These are phyloP conservation scores for Emmelina monodactyla DNA, from an alignment of 2,888 invertebrate genomes.

Conservation along the genomic window DNA sequence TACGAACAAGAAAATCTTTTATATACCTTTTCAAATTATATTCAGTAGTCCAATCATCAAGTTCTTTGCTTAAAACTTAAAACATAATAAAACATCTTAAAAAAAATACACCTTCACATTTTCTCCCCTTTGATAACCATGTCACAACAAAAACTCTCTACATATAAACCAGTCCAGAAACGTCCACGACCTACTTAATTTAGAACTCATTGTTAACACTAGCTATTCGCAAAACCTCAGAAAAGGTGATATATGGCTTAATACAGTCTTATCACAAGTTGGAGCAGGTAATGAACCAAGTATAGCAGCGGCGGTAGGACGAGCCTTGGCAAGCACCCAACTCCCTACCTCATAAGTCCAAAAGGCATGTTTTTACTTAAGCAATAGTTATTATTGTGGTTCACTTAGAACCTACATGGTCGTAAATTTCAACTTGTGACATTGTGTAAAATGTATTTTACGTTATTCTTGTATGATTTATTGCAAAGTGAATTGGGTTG, in stretches of 20 bases:
- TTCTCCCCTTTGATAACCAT: no score
- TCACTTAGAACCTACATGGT: conserved; percentile 16
- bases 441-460: conserved; percentile 6
- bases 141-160: no score
- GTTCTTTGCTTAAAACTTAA: no score
- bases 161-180: no score
- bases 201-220: no score
- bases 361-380: conserved; percentile 20
- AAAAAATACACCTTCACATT: no score
- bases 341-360: conserved; percentile 16
- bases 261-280: background rate
- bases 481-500: background rate
- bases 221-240: no score
- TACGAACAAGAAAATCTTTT: no score
- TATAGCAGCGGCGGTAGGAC: conserved; percentile 17
- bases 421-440: conserved; percentile 14
- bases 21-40: no score
- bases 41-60: no score
- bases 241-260: background rate
- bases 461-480: background rate
- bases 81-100: no score
- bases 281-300: background rate
- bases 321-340: conserved; percentile 28
- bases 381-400: conserved; percentile 14
- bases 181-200: no score